Evolutionary conservation across 2,797 vertebrate genomes (phyloP).

Genomic region (Uromys caudimaculatus): DNA sequence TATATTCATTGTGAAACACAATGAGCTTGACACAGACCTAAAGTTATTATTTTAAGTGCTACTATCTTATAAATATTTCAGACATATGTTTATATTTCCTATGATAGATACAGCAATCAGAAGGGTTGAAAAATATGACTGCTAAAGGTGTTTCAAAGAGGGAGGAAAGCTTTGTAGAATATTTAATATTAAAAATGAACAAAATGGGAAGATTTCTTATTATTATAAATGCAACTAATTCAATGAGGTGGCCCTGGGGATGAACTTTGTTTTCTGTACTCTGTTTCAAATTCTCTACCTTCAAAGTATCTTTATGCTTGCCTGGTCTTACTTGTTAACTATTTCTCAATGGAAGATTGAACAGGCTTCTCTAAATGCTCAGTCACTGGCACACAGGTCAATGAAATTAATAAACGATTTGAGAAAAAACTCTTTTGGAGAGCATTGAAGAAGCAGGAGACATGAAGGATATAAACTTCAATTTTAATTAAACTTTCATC

Average conservation of each 20-base stretch:
- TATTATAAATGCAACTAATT: conserved; percentile 35
- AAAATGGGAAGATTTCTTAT: conserved; percentile 41
- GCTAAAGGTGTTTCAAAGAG: neutral
- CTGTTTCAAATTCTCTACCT: neutral
- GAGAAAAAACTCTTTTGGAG: neutral
- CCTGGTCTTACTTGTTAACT: conserved; percentile 9
- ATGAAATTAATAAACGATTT: conserved; percentile 55
- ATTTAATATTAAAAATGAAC: conserved; percentile 49
- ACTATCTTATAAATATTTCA: neutral
- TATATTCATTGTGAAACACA: conserved; percentile 17
- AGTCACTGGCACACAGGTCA: neutral
- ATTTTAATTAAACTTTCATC: conserved; percentile 34
- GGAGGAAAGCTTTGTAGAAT: neutral
- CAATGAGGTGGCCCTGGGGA: conserved; percentile 17
- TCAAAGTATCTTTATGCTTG: neutral
- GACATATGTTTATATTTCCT: neutral
- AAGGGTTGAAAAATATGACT: neutral
- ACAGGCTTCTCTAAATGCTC: conserved; percentile 6
- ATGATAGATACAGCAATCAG: neutral
- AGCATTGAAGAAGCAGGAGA: neutral
- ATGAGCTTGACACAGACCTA: neutral
- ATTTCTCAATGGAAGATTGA: conserved; percentile 34
- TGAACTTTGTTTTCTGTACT: neutral
- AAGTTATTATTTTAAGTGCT: neutral
- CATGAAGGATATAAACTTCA: neutral